phyloP scores from a whole-genome alignment of 2,888 invertebrate genomes.

The Metalampra italica region DNA sequence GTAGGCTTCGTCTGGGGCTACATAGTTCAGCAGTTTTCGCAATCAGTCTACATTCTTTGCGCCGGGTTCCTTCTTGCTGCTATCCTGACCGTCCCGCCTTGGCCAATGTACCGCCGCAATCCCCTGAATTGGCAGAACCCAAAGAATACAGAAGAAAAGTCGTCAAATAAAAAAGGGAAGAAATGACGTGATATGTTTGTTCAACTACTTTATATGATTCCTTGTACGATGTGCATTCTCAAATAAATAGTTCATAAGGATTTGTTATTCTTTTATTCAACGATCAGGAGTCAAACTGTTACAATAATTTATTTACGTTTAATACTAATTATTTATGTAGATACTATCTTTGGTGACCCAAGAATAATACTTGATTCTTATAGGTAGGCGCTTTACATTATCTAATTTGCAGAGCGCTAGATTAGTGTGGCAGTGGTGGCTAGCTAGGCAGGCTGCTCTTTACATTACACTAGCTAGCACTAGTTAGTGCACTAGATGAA shows the following conservation, averaged over 20 bases:
- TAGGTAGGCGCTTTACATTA: too few relatives aligned
- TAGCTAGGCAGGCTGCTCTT: too few relatives aligned
- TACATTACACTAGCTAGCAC: too few relatives aligned
- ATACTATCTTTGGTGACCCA: too few relatives aligned
- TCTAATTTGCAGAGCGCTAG: too few relatives aligned
- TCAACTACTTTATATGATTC: not conserved
- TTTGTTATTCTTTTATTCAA: conserved; percentile 23
- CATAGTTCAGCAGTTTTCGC: conserved; percentile 96
- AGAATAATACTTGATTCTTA: too few relatives aligned
- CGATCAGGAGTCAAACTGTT: too few relatives aligned
- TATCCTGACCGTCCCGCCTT: conserved; percentile 94
- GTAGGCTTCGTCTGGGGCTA: conserved; percentile 96
- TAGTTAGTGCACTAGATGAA: too few relatives aligned
- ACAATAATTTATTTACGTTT: not conserved
- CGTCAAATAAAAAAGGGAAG: conserved; percentile 60
- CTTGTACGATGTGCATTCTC: conserved; percentile 11
- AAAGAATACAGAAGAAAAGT: conserved; percentile 60
- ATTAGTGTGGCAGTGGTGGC: too few relatives aligned
- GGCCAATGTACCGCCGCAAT: conserved; percentile 95
- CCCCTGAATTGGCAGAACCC: conserved; percentile 95
- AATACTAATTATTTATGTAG: not conserved
- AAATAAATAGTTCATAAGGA: conserved; percentile 36
- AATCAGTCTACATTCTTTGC: conserved; percentile 94
- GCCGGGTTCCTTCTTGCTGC: conserved; percentile 94
- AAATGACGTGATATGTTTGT: conserved; percentile 32